These are phyloP conservation scores for Propithecus deckenii DNA, from an alignment of 2,797 vertebrate species.

Conservation along the genomic window DNA sequence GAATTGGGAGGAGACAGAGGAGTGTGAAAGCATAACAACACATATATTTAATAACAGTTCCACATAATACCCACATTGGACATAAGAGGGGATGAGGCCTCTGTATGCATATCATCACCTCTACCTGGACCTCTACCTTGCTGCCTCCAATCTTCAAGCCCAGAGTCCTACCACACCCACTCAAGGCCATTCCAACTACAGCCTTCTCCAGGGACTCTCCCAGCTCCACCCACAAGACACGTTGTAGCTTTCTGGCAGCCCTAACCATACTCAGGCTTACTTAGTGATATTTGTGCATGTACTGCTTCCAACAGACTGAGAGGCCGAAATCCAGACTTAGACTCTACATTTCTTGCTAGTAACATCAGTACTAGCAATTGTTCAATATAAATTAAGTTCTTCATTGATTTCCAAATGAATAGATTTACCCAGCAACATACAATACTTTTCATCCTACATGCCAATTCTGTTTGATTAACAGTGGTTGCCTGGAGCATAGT, in stretches of 20 bases:
- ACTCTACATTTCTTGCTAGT: neutral
- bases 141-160: neutral
- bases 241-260: neutral
- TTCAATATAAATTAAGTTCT: constrained; percentile 9
- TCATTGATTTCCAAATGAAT: neutral
- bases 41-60: neutral
- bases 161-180: neutral
- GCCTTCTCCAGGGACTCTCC: neutral
- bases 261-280: neutral
- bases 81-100: neutral
- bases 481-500: neutral
- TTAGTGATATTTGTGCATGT: neutral
- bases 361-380: neutral
- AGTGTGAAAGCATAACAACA: neutral
- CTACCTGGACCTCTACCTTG: neutral
- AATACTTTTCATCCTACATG: neutral
- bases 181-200: neutral
- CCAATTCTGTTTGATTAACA: constrained; percentile 28
- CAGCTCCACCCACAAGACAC: neutral
- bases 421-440: neutral
- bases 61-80: neutral
- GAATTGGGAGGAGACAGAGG: neutral
- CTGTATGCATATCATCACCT: neutral
- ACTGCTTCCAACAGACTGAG: neutral
- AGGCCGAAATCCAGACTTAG: neutral